Evolutionary conservation across 2,888 invertebrate species (phyloP).

Genomic region (Perizoma affinitatum): DNA sequence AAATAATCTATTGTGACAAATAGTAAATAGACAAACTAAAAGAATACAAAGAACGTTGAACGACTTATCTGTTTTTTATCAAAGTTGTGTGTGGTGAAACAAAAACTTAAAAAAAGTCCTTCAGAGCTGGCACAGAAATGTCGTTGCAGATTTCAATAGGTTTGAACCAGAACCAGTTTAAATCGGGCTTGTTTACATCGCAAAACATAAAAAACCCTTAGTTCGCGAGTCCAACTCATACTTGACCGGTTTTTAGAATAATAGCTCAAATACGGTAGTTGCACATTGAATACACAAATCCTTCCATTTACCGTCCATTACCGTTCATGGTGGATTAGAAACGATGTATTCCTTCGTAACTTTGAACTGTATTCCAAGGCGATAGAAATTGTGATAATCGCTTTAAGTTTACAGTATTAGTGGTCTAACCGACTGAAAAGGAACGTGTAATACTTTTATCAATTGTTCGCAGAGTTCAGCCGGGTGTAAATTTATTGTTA

Average conservation of each 20-base stretch:
- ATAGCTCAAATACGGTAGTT: slow-evolving; percentile 33
- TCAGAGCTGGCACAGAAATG: no score
- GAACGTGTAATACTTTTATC: slow-evolving; percentile 43
- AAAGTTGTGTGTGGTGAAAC: no score
- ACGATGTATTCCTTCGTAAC: slow-evolving; percentile 9
- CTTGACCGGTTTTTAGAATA: slow-evolving; percentile 11
- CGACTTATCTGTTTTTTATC: no score
- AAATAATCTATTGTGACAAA: no score
- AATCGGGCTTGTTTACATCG: no score
- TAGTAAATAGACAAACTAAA: no score
- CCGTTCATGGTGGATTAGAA: slow-evolving; percentile 37
- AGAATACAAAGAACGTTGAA: no score
- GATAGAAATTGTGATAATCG: slow-evolving; percentile 40
- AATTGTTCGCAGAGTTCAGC: slow-evolving; percentile 30
- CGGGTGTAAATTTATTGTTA: slow-evolving; percentile 18
- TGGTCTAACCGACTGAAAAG: slow-evolving; percentile 46
- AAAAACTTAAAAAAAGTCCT: no score
- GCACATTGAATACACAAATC: slow-evolving; percentile 38
- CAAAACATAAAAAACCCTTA: no score
- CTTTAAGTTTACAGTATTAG: slow-evolving; percentile 42
- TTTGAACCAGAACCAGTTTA: no score
- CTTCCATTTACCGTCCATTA: slow-evolving; percentile 30
- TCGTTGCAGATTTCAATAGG: no score
- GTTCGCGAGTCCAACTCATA: no score
- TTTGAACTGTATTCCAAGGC: slow-evolving; percentile 30